Evolutionary conservation across 2,113 vertebrate species (phyloP).

Genomic region (Ovis aries): DNA sequence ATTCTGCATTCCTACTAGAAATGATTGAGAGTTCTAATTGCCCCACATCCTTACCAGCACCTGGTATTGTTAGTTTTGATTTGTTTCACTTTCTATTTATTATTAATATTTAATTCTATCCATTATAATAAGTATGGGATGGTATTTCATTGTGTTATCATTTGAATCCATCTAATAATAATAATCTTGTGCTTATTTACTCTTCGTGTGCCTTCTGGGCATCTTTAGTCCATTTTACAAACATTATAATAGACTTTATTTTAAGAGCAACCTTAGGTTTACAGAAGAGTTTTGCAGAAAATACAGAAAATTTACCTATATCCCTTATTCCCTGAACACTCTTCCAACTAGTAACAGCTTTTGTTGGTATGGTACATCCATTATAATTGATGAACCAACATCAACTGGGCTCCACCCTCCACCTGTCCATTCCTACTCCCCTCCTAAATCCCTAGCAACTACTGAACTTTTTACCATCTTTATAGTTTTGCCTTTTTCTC

Average conservation of each 20-base stretch:
- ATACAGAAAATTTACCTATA: background rate
- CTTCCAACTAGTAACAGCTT: background rate
- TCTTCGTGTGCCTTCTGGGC: background rate
- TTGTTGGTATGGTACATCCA: rapidly evolving
- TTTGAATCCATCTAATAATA: background rate
- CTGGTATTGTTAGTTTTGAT: background rate
- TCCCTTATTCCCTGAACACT: background rate
- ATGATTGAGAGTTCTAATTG: background rate
- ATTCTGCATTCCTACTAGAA: background rate
- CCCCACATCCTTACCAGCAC: background rate
- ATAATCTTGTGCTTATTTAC: background rate
- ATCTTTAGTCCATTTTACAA: background rate
- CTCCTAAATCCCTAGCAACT: too few species aligned
- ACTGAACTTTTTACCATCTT: too few species aligned
- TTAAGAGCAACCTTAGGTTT: background rate
- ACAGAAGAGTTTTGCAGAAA: background rate
- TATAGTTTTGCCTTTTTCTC: too few species aligned
- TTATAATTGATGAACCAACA: background rate
- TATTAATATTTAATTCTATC: background rate
- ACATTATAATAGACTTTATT: background rate
- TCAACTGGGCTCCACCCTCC: background rate
- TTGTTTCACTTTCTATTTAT: background rate
- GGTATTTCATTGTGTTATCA: background rate
- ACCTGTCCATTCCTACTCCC: too few species aligned
- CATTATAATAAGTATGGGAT: background rate